Percentiles rank a stretch among this genome's conserved stretches.
These are phyloP conservation scores for Emmelina monodactyla DNA, from an alignment of 2,888 invertebrate species.

Conservation along the genomic window DNA sequence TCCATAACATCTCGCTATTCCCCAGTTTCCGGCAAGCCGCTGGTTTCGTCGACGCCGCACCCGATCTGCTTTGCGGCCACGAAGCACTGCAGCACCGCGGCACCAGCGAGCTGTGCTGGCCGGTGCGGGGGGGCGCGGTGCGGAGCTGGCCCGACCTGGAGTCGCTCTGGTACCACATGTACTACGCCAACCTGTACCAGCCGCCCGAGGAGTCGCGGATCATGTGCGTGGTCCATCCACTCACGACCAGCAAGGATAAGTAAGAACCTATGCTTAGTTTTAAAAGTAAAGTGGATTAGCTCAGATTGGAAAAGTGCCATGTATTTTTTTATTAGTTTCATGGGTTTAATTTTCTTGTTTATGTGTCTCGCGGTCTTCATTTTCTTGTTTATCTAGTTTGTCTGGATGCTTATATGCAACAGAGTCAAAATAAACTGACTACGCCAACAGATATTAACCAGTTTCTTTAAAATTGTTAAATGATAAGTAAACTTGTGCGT, in stretches of 20 bases:
- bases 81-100: constrained; percentile 65
- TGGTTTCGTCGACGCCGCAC: constrained; percentile 30
- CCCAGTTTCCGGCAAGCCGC: constrained; percentile 29
- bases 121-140: constrained; percentile 79
- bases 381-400: too few species aligned
- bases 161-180: constrained; percentile 87
- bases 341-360: too few species aligned
- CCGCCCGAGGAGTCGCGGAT: constrained; percentile 84
- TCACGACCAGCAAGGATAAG: constrained; percentile 78
- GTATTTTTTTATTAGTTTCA: too few species aligned
- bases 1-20: neutral
- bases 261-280: too few species aligned
- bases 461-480: too few species aligned
- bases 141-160: constrained; percentile 90
- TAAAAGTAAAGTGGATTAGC: too few species aligned
- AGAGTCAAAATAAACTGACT: too few species aligned
- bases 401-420: too few species aligned
- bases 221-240: constrained; percentile 80
- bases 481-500: too few species aligned
- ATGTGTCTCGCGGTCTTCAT: too few species aligned
- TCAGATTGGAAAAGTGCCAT: too few species aligned
- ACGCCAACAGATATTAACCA: too few species aligned
- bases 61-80: constrained; percentile 64
- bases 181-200: constrained; percentile 81
- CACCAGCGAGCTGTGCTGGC: constrained; percentile 70